Conservation (phyloP, 2,888 invertebrate species). For the Drosophila bunnanda region DNA sequence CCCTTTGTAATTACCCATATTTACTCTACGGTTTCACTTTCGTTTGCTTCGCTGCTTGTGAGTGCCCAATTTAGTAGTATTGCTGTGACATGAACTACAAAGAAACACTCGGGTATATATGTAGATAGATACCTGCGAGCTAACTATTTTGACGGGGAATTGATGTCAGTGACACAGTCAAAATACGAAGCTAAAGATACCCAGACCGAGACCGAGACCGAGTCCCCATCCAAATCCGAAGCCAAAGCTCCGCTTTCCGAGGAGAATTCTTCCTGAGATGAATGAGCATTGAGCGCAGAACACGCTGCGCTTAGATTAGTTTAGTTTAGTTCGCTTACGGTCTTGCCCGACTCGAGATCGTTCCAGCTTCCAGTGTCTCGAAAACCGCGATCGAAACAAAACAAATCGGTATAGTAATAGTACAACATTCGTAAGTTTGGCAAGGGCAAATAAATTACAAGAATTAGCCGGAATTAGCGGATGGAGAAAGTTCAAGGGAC, state of each 20-base stretch:
- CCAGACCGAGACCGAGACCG: neutral
- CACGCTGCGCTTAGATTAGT: constrained; percentile 58
- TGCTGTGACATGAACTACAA: constrained; percentile 5
- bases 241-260: constrained; percentile 59
- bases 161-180: constrained; percentile 74
- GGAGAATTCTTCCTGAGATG: constrained; percentile 47
- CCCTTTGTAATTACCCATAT: constrained; percentile 20
- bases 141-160: constrained; percentile 55
- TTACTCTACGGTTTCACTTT: constrained; percentile 31
- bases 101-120: neutral
- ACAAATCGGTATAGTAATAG: constrained; percentile 28
- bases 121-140: constrained; percentile 10
- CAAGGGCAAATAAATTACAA: constrained; percentile 41
- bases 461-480: constrained; percentile 12
- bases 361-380: neutral
- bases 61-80: constrained; percentile 12
- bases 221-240: constrained; percentile 7
- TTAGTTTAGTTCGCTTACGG: constrained; percentile 71
- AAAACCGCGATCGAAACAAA: constrained; percentile 19
- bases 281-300: constrained; percentile 21
- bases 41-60: constrained; percentile 4
- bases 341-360: constrained; percentile 48
- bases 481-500: constrained; percentile 7
- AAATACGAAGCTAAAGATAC: constrained; percentile 16
- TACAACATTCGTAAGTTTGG: constrained; percentile 32